Conservation (phyloP, 2,888 invertebrate genomes). For the Tenthredo distinguenda region DNA sequence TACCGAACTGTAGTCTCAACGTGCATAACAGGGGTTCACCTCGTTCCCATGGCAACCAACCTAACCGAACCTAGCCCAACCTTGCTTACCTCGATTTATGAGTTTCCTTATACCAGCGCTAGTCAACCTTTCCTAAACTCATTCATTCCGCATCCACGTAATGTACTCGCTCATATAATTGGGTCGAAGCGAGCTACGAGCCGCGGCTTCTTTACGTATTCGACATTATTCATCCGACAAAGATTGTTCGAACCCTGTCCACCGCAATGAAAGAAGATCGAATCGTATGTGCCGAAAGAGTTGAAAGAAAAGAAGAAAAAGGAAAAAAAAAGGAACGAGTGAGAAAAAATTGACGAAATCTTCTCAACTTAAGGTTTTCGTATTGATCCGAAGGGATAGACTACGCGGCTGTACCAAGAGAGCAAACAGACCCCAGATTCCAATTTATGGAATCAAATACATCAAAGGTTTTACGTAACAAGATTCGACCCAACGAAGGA, state of each 20-base stretch:
- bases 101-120: neutral
- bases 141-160: neutral
- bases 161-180: neutral
- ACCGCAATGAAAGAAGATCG: neutral
- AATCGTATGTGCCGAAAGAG: neutral
- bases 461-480: constrained; percentile 43
- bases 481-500: neutral
- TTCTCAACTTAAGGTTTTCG: neutral
- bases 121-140: neutral
- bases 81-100: neutral
- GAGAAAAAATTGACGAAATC: neutral
- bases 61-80: constrained; percentile 34
- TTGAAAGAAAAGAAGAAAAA: neutral
- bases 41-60: constrained; percentile 37
- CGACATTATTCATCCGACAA: neutral
- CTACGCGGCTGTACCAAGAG: neutral
- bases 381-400: constrained; percentile 34
- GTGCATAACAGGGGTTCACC: constrained; percentile 47
- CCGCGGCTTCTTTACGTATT: neutral
- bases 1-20: constrained; percentile 38
- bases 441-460: constrained; percentile 38
- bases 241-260: neutral
- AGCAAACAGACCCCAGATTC: constrained; percentile 2
- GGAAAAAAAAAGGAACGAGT: neutral
- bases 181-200: no score